Evolutionary conservation across 2,888 invertebrate species (phyloP).

Genomic region (Drosophila mettleri): DNA sequence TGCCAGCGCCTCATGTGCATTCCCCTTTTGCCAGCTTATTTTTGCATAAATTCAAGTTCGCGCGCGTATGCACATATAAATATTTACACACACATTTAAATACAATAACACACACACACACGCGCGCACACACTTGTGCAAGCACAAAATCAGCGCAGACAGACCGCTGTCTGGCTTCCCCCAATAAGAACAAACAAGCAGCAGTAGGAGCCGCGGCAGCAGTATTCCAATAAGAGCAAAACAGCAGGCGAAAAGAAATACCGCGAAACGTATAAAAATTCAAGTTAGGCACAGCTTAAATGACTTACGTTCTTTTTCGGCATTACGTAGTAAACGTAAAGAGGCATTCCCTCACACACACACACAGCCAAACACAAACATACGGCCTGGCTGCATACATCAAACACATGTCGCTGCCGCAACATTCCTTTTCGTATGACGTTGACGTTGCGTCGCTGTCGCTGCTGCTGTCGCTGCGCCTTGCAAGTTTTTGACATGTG

Average conservation of each 20-base stretch:
- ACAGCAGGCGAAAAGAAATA: conserved; percentile 51
- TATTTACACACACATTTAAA: conserved; percentile 20
- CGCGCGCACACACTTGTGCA: conserved; percentile 13
- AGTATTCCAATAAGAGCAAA: conserved; percentile 41
- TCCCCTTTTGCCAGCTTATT: conserved; percentile 38
- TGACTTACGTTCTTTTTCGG: conserved; percentile 49
- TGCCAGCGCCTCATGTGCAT: conserved; percentile 27
- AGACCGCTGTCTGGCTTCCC: conserved; percentile 51
- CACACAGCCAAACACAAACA: conserved; percentile 36
- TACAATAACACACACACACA: not conserved
- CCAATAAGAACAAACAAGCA: conserved; percentile 37
- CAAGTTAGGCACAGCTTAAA: conserved; percentile 44
- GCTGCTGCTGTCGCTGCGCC: conserved; percentile 28
- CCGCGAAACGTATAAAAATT: conserved; percentile 60
- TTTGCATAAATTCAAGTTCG: conserved; percentile 60
- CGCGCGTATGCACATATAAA: conserved; percentile 47
- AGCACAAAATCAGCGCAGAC: conserved; percentile 44
- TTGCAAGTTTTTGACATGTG: conserved; percentile 50
- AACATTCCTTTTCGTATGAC: conserved; percentile 66
- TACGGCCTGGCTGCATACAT: conserved; percentile 44
- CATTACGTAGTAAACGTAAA: conserved; percentile 74
- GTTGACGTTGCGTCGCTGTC: conserved; percentile 39
- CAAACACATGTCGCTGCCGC: conserved; percentile 69
- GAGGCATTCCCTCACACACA: conserved; percentile 70
- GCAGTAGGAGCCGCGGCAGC: conserved; percentile 10